These are phyloP conservation scores for Drosophila aff. DNA, from an alignment of 1,140 invertebrate species.

Conservation along the genomic window DNA sequence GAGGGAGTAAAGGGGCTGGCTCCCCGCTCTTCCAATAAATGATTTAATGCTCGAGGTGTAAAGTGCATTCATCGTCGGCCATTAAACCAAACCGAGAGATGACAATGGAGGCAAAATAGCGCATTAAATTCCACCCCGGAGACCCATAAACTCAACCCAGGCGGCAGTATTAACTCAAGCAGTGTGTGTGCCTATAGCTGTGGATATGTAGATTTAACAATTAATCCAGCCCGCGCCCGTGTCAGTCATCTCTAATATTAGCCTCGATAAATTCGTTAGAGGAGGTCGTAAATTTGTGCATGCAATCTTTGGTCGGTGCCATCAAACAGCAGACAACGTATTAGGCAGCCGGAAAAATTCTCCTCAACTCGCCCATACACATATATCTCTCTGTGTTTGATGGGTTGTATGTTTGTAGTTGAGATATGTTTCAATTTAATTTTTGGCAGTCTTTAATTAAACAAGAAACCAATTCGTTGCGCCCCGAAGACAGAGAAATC, in stretches of 20 bases:
- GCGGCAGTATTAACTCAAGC: constrained; percentile 9
- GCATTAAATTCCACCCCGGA: constrained; percentile 48
- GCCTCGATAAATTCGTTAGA: constrained; percentile 57
- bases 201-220: constrained; percentile 41
- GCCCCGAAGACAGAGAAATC: neutral
- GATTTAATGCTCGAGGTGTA: constrained; percentile 63
- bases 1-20: constrained; percentile 11
- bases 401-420: constrained; percentile 7
- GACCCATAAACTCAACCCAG: constrained; percentile 30
- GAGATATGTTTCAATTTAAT: constrained; percentile 32
- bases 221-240: constrained; percentile 37
- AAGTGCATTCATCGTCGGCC: constrained; percentile 42
- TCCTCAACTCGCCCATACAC: neutral
- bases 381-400: neutral
- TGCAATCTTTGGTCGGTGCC: constrained; percentile 16
- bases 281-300: constrained; percentile 51
- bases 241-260: constrained; percentile 64
- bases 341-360: constrained; percentile 13
- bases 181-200: constrained; percentile 8
- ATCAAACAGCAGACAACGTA: constrained; percentile 13
- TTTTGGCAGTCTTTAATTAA: constrained; percentile 42
- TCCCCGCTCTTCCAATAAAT: constrained; percentile 19
- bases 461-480: constrained; percentile 23
- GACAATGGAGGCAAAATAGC: constrained; percentile 38
- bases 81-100: constrained; percentile 37